Conservation (phyloP, 2,113 vertebrate genomes). For the Polyodon spathula region DNA sequence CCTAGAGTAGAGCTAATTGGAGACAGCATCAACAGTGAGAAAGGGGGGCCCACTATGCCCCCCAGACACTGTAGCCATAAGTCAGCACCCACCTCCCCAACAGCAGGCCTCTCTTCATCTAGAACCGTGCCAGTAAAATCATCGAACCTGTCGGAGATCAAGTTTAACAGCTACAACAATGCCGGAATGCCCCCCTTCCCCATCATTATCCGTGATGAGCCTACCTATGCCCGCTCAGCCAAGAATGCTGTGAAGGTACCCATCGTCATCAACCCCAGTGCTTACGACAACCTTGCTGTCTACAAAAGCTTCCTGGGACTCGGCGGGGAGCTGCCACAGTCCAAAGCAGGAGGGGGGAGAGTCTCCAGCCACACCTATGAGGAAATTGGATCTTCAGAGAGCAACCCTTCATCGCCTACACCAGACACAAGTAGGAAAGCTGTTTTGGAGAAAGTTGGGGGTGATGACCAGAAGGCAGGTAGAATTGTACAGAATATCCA, state of each 20-base stretch:
- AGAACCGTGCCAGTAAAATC: constrained; percentile 90
- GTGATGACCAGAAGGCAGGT: constrained; percentile 39
- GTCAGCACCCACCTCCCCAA: constrained; percentile 90
- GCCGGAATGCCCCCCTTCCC: constrained; percentile 98
- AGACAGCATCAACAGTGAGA: constrained; percentile 23
- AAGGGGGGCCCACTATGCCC: constrained; percentile 54
- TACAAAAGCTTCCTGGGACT: constrained; percentile 94
- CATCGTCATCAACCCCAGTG: constrained; percentile 94
- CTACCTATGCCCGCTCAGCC: constrained; percentile 82
- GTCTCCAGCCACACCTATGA: constrained; percentile 89
- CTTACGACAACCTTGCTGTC: constrained; percentile 91
- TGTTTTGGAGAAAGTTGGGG: constrained; percentile 31
- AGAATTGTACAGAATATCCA: constrained; percentile 63
- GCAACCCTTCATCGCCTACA: constrained; percentile 40
- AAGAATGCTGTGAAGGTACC: constrained; percentile 97
- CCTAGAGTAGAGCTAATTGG: constrained; percentile 68
- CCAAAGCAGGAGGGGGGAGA: constrained; percentile 63
- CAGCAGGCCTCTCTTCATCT: constrained; percentile 66
- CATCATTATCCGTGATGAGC: constrained; percentile 94
- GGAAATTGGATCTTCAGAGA: constrained; percentile 84
- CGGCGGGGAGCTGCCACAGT: constrained; percentile 68
- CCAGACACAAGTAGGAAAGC: constrained; percentile 56
- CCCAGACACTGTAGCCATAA: constrained; percentile 79
- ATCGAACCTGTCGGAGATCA: constrained; percentile 93
- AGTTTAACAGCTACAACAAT: constrained; percentile 98